These are phyloP conservation scores for Porites lutea DNA, from an alignment of 64 coral and sea anemone species.

Conservation along the genomic window DNA sequence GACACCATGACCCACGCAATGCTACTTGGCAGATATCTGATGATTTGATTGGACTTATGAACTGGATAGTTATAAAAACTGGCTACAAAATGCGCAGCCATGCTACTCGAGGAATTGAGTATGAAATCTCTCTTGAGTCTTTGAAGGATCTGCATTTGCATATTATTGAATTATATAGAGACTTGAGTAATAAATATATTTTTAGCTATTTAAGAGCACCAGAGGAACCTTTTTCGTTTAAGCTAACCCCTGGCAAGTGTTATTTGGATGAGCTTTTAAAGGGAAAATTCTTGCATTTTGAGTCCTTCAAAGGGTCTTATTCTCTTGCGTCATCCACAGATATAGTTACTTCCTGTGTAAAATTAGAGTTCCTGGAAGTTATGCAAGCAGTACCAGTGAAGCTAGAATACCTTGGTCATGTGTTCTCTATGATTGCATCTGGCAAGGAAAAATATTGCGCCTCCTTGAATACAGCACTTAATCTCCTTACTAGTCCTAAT, in stretches of 20 bases:
- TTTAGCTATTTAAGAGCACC: background rate
- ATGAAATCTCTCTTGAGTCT: background rate
- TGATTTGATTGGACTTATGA: slow-evolving; percentile 25
- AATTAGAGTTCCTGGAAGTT: background rate
- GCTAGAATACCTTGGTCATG: background rate
- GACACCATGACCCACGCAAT: slow-evolving; percentile 38
- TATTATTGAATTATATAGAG: background rate
- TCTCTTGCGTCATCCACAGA: background rate
- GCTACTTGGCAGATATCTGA: slow-evolving; percentile 18
- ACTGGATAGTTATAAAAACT: background rate
- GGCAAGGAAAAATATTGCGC: background rate
- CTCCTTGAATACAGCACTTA: background rate
- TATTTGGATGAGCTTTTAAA: background rate
- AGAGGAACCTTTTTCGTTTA: background rate
- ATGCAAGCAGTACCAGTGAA: background rate
- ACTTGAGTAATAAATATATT: background rate
- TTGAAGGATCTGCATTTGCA: background rate
- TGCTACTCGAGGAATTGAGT: background rate
- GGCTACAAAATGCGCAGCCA: background rate
- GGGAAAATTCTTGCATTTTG: background rate
- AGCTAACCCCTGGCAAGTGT: background rate
- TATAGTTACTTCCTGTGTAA: background rate
- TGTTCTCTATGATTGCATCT: background rate
- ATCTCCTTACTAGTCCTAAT: background rate
- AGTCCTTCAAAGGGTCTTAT: background rate